Conservation (phyloP, 2,797 vertebrate genomes). For the Rhincodon typus region DNA sequence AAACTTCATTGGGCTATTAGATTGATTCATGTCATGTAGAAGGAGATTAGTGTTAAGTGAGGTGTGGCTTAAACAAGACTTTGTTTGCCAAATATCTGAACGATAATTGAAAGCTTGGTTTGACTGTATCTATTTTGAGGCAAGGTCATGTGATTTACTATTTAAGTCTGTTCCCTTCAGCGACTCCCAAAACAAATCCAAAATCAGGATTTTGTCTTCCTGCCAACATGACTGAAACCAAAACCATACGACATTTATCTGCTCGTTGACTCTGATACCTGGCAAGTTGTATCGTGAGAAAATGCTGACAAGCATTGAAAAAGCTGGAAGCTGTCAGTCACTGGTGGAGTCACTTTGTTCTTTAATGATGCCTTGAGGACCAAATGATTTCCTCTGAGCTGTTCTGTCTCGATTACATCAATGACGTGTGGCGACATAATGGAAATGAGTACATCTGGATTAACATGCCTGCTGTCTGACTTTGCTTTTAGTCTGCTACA, state of each 20-base stretch:
- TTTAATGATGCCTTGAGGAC: not conserved
- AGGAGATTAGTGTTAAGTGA: not conserved
- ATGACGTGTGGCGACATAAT: not conserved
- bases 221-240: not conserved
- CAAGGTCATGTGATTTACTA: not conserved
- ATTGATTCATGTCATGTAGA: not conserved
- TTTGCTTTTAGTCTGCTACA: not conserved
- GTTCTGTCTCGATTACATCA: not conserved
- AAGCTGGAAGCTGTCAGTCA: not conserved
- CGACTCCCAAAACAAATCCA: not conserved
- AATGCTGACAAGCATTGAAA: not conserved
- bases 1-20: not conserved
- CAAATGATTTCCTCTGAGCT: not conserved
- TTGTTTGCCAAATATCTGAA: not conserved
- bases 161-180: not conserved
- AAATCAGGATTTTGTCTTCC: not conserved
- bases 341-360: not conserved
- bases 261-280: not conserved
- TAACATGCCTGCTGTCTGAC: not conserved
- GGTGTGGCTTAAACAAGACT: not conserved
- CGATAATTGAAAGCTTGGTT: not conserved
- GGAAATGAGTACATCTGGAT: conserved; percentile 18
- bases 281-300: not conserved
- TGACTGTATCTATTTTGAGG: not conserved
- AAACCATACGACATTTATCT: not conserved